phyloP scores from a whole-genome alignment of 2,888 invertebrate species.

The Catotricha subobsoleta region DNA sequence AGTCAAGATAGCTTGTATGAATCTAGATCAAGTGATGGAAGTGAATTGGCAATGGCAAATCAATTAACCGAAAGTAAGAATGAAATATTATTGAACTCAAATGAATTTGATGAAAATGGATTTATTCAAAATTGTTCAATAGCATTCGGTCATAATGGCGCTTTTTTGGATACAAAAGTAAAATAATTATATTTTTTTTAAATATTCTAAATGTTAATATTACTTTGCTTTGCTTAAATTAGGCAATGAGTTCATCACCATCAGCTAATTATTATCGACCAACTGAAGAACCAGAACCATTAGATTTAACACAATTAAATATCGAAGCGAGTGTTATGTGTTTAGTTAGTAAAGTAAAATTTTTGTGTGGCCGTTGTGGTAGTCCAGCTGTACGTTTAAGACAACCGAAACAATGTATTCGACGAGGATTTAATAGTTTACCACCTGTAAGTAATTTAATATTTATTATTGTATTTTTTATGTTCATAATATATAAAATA shows the following conservation, averaged over 20 bases:
- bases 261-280: constrained; percentile 64
- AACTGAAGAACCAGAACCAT: constrained; percentile 66
- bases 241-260: constrained; percentile 27
- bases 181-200: constrained; percentile 17
- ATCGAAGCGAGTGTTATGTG: constrained; percentile 79
- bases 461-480: neutral
- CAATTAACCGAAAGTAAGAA: constrained; percentile 12
- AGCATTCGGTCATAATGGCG: constrained; percentile 16
- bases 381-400: constrained; percentile 51
- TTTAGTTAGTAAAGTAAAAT: constrained; percentile 62
- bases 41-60: neutral
- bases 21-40: too few species aligned
- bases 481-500: neutral
- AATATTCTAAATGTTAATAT: neutral
- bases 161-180: constrained; percentile 34
- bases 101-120: constrained; percentile 15
- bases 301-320: constrained; percentile 70
- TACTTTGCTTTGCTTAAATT: neutral
- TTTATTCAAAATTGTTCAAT: constrained; percentile 15
- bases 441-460: constrained; percentile 18
- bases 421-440: constrained; percentile 21
- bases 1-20: too few species aligned
- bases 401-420: constrained; percentile 28
- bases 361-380: constrained; percentile 54
- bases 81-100: constrained; percentile 12